Percentiles rank a stretch among this genome's conserved stretches.
These are phyloP conservation scores for Lanistes nyassanus DNA, from an alignment of 1,140 invertebrate species.

Conservation along the genomic window DNA sequence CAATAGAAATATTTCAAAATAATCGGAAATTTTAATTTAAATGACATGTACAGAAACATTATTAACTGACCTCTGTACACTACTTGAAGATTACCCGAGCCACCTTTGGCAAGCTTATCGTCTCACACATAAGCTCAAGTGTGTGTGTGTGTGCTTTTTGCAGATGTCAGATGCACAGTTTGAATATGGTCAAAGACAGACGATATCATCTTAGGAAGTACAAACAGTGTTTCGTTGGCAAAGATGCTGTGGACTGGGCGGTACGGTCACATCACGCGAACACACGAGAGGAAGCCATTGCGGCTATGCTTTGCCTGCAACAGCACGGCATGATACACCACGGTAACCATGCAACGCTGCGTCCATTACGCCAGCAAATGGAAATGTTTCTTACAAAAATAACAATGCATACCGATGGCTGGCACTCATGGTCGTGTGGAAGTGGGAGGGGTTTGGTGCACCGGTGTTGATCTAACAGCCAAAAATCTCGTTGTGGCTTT, in stretches of 20 bases:
- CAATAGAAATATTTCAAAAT: too few species aligned
- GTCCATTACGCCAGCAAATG: too few species aligned
- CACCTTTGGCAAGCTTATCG: too few species aligned
- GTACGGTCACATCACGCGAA: constrained; percentile 43
- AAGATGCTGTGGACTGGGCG: constrained; percentile 55
- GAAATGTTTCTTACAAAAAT: too few species aligned
- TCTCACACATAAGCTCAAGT: neutral
- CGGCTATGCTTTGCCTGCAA: constrained; percentile 48
- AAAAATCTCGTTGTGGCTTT: too few species aligned
- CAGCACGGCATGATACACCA: constrained; percentile 52
- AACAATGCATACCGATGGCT: too few species aligned
- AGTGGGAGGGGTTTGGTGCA: too few species aligned
- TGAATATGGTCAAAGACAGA: constrained; percentile 45
- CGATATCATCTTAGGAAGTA: constrained; percentile 54
- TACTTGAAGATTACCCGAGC: neutral
- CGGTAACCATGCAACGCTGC: constrained; percentile 39
- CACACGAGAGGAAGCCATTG: constrained; percentile 41
- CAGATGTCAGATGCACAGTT: constrained; percentile 31
- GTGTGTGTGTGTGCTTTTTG: neutral
- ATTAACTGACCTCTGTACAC: too few species aligned
- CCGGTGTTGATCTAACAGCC: too few species aligned
- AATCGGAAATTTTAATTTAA: neutral
- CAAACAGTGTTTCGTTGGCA: constrained; percentile 51
- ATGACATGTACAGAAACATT: too few species aligned
- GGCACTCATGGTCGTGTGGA: too few species aligned